A percentile compares a stretch with the other conserved stretches of the same genome.
phyloP scores from a whole-genome alignment of 1,140 invertebrate genomes.

The Ostrea edulis region DNA sequence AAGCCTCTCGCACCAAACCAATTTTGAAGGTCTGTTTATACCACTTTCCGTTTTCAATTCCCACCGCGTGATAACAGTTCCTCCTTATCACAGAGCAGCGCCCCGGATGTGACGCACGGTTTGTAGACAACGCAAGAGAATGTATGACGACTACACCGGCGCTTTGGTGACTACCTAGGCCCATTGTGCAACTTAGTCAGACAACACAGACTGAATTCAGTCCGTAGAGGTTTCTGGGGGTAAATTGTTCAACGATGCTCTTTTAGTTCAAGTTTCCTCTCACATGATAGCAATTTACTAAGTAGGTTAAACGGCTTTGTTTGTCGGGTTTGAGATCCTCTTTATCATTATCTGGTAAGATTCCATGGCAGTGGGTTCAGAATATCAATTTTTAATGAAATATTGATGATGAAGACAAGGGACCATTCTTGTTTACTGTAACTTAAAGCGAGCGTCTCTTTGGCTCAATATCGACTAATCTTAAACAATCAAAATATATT shows the following conservation, averaged over 20 bases:
- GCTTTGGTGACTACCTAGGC: too few species aligned
- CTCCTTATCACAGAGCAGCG: too few species aligned
- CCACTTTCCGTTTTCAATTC: too few species aligned
- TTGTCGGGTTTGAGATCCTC: background rate
- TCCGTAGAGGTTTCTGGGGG: too few species aligned
- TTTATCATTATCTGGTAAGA: conserved; percentile 12
- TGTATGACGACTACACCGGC: too few species aligned
- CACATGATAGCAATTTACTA: background rate
- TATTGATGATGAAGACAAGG: conserved; percentile 28
- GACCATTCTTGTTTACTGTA: conserved; percentile 7
- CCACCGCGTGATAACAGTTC: too few species aligned
- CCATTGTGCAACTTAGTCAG: too few species aligned
- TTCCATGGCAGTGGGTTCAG: background rate
- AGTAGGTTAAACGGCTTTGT: background rate
- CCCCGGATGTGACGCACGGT: too few species aligned
- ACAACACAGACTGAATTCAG: too few species aligned
- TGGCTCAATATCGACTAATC: conserved; percentile 21
- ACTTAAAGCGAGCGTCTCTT: background rate
- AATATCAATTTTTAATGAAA: conserved; percentile 38
- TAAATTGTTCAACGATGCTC: background rate
- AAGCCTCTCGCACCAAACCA: too few species aligned
- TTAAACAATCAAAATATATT: conserved; percentile 18
- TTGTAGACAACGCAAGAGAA: too few species aligned
- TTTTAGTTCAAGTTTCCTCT: background rate
- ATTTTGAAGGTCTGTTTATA: too few species aligned